phyloP scores from a whole-genome alignment of 2,113 vertebrate species.

The Nanorana parkeri region DNA sequence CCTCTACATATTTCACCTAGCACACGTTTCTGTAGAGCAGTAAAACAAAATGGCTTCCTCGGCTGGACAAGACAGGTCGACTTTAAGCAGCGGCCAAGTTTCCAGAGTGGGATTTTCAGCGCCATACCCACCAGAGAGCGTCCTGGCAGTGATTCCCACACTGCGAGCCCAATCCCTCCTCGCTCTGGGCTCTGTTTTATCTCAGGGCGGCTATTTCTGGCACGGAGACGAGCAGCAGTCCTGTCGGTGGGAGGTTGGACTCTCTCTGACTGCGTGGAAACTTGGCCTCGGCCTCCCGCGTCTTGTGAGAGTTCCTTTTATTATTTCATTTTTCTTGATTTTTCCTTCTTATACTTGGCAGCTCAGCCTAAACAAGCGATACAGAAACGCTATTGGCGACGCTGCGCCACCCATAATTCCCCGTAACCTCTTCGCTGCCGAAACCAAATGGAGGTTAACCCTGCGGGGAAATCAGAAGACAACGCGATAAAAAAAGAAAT shows the following conservation, averaged over 20 bases:
- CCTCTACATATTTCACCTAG: no score
- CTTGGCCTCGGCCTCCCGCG: constrained; percentile 24
- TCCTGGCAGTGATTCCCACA: constrained; percentile 29
- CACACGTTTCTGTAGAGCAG: no score
- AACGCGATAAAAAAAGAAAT: no score
- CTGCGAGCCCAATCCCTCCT: neutral
- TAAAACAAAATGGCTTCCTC: no score
- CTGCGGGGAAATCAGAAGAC: neutral
- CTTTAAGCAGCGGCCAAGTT: no score
- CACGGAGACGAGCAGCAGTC: neutral
- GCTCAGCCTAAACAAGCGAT: constrained; percentile 45
- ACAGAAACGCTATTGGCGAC: constrained; percentile 32
- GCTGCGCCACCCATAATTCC: constrained; percentile 17
- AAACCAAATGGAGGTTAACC: neutral
- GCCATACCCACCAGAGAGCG: constrained; percentile 17
- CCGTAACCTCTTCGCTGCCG: constrained; percentile 10
- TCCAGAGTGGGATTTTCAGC: neutral
- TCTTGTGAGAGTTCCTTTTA: constrained; percentile 44
- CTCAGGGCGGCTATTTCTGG: constrained; percentile 48
- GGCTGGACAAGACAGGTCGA: no score
- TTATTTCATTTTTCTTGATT: constrained; percentile 49
- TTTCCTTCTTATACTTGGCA: constrained; percentile 49
- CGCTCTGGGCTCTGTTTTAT: constrained; percentile 39
- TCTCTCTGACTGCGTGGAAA: constrained; percentile 45
- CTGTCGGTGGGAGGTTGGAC: constrained; percentile 48